phyloP scores from a whole-genome alignment of 2,797 vertebrate genomes.

The Dryobates pubescens region DNA sequence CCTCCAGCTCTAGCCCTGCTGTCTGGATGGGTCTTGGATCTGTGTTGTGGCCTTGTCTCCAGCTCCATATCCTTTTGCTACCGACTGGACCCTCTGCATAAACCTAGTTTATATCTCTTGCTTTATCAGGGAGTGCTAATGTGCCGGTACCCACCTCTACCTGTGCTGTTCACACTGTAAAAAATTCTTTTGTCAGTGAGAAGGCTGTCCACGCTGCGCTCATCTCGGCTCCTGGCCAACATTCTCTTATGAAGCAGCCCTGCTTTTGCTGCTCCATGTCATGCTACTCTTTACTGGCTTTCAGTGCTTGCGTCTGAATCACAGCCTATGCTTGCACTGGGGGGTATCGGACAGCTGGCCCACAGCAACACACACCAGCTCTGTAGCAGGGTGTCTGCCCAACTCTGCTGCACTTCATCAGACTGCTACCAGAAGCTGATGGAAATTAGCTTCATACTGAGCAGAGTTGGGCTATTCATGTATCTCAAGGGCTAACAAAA shows the following conservation, averaged over 20 bases:
- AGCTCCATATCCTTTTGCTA: not conserved
- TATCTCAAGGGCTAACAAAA: not conserved
- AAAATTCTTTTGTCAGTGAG: not conserved
- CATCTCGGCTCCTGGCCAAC: rapidly evolving
- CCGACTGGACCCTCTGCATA: not conserved
- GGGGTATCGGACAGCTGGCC: rapidly evolving
- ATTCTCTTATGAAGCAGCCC: not conserved
- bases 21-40: not conserved
- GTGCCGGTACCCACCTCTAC: not conserved
- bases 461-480: not conserved
- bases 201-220: too few species aligned
- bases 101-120: not conserved
- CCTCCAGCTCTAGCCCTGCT: not conserved
- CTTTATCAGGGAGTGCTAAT: not conserved
- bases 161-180: rapidly evolving
- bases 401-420: not conserved
- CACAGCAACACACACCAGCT: rapidly evolving
- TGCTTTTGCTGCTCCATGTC: not conserved
- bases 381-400: not conserved
- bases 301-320: not conserved
- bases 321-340: rapidly evolving
- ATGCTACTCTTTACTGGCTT: not conserved
- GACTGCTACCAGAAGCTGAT: not conserved
- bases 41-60: not conserved
- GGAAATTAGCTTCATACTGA: not conserved